Evolutionary conservation across 35 echinoderm and acorn worm species (phyloP).

Genomic region (Nesometra sesokonis): DNA sequence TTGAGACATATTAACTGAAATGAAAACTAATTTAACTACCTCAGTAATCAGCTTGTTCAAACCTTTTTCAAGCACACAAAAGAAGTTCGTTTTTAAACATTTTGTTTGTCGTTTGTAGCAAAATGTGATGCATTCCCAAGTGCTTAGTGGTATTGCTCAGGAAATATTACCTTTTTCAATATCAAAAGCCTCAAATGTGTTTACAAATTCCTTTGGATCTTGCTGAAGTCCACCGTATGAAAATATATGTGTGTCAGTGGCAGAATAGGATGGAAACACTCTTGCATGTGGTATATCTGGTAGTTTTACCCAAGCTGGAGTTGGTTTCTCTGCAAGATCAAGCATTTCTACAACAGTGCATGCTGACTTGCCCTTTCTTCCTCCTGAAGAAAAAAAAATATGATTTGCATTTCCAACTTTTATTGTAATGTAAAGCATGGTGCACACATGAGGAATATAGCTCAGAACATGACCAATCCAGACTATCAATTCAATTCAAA

Average conservation of each 20-base stretch:
- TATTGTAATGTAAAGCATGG: background rate
- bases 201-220: conserved; percentile 21
- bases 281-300: conserved; percentile 18
- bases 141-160: background rate
- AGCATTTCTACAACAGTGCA: conserved; percentile 34
- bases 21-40: too few relatives aligned
- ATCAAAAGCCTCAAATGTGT: conserved; percentile 26
- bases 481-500: too few relatives aligned
- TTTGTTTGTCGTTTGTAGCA: too few relatives aligned
- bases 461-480: too few relatives aligned
- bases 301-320: conserved; percentile 19
- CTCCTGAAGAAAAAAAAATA: conserved; percentile 14
- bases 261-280: conserved; percentile 24
- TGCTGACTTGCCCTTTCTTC: conserved; percentile 22
- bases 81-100: too few relatives aligned
- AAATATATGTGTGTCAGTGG: conserved; percentile 19
- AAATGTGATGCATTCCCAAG: too few relatives aligned
- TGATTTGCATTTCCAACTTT: too few relatives aligned
- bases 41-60: too few relatives aligned
- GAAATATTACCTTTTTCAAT: conserved; percentile 36
- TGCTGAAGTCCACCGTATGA: conserved; percentile 30
- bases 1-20: too few relatives aligned
- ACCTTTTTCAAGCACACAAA: too few relatives aligned
- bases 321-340: conserved; percentile 1
- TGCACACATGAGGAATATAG: background rate